Conservation (phyloP, 2,797 vertebrate species). For the Sebastes taczanowskii region DNA sequence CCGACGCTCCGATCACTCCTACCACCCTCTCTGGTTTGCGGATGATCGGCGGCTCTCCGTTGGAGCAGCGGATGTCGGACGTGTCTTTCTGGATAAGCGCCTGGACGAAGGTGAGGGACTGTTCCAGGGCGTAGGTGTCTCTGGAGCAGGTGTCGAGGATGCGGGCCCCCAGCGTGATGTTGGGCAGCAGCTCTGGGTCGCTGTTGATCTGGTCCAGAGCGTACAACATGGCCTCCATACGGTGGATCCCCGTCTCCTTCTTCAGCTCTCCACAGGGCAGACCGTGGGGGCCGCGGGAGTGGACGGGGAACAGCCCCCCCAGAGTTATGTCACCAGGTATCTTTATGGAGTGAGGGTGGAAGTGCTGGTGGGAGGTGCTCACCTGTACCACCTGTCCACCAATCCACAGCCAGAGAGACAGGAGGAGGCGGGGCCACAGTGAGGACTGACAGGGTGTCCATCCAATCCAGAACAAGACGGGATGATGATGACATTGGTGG, state of each 20-base stretch:
- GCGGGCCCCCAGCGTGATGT: slow-evolving; percentile 88
- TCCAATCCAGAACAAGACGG: background rate
- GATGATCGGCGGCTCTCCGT: slow-evolving; percentile 81
- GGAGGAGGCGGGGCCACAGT: slow-evolving; percentile 38
- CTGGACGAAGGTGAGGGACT: slow-evolving; percentile 90
- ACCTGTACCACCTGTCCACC: slow-evolving; percentile 35
- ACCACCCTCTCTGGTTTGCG: slow-evolving; percentile 87
- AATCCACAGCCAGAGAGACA: slow-evolving; percentile 47
- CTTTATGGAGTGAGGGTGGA: slow-evolving; percentile 87
- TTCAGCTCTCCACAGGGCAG: slow-evolving; percentile 87
- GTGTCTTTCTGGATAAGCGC: slow-evolving; percentile 88
- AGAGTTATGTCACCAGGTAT: slow-evolving; percentile 88
- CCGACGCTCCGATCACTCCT: slow-evolving; percentile 90
- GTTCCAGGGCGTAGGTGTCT: slow-evolving; percentile 95
- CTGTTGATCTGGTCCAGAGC: slow-evolving; percentile 91
- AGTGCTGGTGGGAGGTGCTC: slow-evolving; percentile 73
- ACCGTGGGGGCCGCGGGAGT: slow-evolving; percentile 86
- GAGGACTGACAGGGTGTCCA: background rate
- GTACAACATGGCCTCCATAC: slow-evolving; percentile 93
- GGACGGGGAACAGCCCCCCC: slow-evolving; percentile 91
- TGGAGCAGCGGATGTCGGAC: slow-evolving; percentile 84
- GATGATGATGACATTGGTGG: background rate
- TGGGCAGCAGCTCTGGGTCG: slow-evolving; percentile 86
- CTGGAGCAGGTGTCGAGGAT: slow-evolving; percentile 97
- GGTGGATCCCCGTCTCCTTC: slow-evolving; percentile 92